Conservation (phyloP, 2,113 vertebrate genomes). For the Tonatia bakeri region DNA sequence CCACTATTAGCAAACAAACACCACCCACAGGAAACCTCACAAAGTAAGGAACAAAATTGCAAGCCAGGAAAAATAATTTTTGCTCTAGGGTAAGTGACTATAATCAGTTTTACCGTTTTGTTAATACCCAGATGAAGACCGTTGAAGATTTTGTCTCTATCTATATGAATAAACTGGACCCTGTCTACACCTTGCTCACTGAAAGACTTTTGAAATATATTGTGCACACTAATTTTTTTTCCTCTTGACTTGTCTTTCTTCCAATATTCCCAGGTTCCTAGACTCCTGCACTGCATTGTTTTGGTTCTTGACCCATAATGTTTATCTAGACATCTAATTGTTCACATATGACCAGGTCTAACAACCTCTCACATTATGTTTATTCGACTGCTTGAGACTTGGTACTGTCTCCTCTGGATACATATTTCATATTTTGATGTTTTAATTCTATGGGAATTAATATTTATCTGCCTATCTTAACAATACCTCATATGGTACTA, state of each 20-base stretch:
- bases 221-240: background rate
- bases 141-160: background rate
- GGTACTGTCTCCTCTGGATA: background rate
- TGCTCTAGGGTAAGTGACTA: background rate
- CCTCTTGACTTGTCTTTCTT: background rate
- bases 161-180: fast-evolving
- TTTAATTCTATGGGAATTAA: background rate
- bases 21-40: background rate
- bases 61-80: background rate
- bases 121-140: background rate
- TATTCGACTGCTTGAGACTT: background rate
- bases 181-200: background rate
- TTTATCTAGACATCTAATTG: background rate
- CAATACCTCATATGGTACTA: background rate
- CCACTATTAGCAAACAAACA: background rate
- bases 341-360: background rate
- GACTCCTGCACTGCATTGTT: background rate
- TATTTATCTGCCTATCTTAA: background rate
- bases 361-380: background rate
- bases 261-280: background rate
- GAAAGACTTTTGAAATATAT: background rate
- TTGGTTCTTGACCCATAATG: background rate
- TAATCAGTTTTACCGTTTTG: no score
- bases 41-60: background rate
- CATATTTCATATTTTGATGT: background rate